Conservation (phyloP, 2,888 invertebrate species). For the Idaea biselata region DNA sequence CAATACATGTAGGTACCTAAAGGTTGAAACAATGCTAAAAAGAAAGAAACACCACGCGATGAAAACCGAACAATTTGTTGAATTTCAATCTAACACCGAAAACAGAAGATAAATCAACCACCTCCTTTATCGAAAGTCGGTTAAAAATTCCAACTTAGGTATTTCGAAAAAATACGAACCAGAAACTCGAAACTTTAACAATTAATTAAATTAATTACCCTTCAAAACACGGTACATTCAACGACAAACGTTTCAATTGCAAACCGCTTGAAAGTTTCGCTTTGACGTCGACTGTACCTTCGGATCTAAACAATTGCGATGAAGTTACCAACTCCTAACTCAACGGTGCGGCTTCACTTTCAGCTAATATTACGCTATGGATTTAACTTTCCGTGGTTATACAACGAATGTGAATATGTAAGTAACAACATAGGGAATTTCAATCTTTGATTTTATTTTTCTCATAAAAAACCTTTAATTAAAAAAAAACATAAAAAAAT, state of each 20-base stretch:
- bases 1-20: too few relatives aligned
- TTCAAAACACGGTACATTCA: constrained; percentile 28
- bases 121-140: too few relatives aligned
- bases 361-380: constrained; percentile 14
- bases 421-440: neutral
- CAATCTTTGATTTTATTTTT: too few relatives aligned
- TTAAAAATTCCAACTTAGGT: neutral
- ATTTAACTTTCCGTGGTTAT: constrained; percentile 11
- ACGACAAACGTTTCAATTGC: constrained; percentile 55
- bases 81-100: too few relatives aligned
- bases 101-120: too few relatives aligned
- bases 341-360: constrained; percentile 14
- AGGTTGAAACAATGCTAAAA: too few relatives aligned
- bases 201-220: constrained; percentile 27
- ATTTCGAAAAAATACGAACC: neutral
- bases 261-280: constrained; percentile 62
- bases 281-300: constrained; percentile 52
- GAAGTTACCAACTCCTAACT: constrained; percentile 19
- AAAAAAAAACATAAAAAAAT: too few relatives aligned
- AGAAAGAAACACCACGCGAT: too few relatives aligned
- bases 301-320: constrained; percentile 54
- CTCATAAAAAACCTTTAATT: too few relatives aligned
- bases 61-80: too few relatives aligned
- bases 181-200: neutral
- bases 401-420: neutral